These are phyloP conservation scores for Pteronura brasiliensis DNA, from an alignment of 2,113 vertebrate genomes.

Conservation along the genomic window DNA sequence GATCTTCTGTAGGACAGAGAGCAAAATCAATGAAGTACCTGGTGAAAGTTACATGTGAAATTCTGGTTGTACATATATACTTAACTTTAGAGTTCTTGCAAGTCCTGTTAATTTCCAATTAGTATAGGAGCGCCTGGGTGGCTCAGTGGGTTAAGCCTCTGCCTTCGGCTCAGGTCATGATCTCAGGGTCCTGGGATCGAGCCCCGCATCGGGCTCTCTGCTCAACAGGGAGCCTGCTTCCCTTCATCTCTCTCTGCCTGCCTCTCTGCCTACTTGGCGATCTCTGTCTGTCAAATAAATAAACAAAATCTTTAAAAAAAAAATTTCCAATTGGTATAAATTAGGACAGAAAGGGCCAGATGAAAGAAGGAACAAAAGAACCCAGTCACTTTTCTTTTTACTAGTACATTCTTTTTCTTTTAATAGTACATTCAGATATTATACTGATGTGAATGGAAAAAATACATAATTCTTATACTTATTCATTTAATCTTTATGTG, in stretches of 20 bases:
- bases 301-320: no score
- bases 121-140: neutral
- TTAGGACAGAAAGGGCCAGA: neutral
- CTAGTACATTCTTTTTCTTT: neutral
- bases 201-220: no score
- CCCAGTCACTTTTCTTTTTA: neutral
- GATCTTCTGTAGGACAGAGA: neutral
- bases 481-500: neutral
- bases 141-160: no score
- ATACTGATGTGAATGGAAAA: neutral
- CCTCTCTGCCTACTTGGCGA: no score
- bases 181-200: no score
- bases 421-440: neutral
- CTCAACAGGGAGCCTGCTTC: no score
- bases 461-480: neutral
- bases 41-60: neutral
- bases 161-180: no score
- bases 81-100: constrained; percentile 14
- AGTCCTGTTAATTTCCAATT: neutral
- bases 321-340: neutral
- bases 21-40: neutral
- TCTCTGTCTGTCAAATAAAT: no score
- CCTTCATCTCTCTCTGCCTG: no score
- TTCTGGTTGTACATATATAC: neutral
- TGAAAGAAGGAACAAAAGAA: constrained; percentile 30